phyloP scores from a whole-genome alignment of 2,888 invertebrate species.

The Gymnoscelis rufifasciata region DNA sequence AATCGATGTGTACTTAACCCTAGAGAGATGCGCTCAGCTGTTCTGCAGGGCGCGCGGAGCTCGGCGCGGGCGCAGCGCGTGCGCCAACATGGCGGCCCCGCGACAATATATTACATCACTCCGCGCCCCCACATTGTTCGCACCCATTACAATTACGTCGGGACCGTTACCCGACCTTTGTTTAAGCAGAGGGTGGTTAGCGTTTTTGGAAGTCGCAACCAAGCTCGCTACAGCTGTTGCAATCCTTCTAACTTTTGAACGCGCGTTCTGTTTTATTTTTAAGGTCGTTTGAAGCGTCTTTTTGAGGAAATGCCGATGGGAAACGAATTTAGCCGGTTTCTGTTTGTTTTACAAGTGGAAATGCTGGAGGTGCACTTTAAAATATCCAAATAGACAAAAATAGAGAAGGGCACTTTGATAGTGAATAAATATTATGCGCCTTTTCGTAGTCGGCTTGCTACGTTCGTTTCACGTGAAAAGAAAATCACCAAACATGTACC shows the following conservation, averaged over 20 bases:
- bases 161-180: slow-evolving; percentile 16
- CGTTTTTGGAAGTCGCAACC: slow-evolving; percentile 5
- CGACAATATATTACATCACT: slow-evolving; percentile 19
- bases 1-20: slow-evolving; percentile 23
- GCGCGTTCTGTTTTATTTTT: slow-evolving; percentile 4
- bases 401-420: slow-evolving; percentile 3
- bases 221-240: slow-evolving; percentile 4
- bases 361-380: slow-evolving; percentile 4
- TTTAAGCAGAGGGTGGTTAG: slow-evolving; percentile 15
- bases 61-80: slow-evolving; percentile 21
- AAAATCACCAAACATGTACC: background rate
- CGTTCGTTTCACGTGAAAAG: background rate
- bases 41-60: slow-evolving; percentile 9
- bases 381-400: slow-evolving; percentile 6
- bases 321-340: slow-evolving; percentile 2
- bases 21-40: slow-evolving; percentile 19
- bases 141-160: slow-evolving; percentile 20
- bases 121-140: slow-evolving; percentile 22
- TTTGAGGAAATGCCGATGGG: slow-evolving; percentile 9
- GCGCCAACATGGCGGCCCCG: slow-evolving; percentile 7
- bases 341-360: slow-evolving; percentile 8
- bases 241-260: slow-evolving; percentile 3
- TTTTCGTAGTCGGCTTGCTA: background rate
- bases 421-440: slow-evolving; percentile 4
- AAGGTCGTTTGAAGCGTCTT: slow-evolving; percentile 5